Evolutionary conservation across 1,140 invertebrate genomes (phyloP).

Genomic region (Bursaphelenchus mucronatus): DNA sequence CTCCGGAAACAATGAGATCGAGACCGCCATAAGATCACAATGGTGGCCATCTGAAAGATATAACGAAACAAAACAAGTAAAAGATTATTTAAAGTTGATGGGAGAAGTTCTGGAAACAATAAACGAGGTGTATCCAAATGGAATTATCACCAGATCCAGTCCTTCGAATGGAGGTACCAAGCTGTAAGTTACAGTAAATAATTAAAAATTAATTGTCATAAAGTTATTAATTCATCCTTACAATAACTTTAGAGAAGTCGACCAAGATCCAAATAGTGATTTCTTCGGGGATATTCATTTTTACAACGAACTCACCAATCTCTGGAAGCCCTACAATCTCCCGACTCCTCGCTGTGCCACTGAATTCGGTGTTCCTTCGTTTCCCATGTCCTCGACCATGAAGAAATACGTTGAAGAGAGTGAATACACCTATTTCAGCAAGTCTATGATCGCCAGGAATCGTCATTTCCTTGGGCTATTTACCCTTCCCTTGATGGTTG

Average conservation of each 20-base stretch:
- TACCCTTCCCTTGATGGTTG: constrained; percentile 58
- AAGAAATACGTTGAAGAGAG: constrained; percentile 54
- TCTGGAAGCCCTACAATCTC: constrained; percentile 75
- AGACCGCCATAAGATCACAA: constrained; percentile 63
- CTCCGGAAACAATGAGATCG: constrained; percentile 93
- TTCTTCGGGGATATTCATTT: constrained; percentile 88
- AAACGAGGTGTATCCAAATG: constrained; percentile 64
- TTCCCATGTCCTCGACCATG: constrained; percentile 69
- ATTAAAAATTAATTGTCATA: too few species aligned
- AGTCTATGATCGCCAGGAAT: constrained; percentile 73
- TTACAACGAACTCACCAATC: constrained; percentile 79
- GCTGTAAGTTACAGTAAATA: too few species aligned
- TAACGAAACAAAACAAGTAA: too few species aligned
- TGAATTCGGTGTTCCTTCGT: constrained; percentile 89
- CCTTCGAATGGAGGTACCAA: constrained; percentile 76
- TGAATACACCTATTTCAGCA: constrained; percentile 68
- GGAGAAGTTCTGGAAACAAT: too few species aligned
- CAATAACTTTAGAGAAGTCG: constrained; percentile 67
- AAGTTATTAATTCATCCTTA: too few species aligned
- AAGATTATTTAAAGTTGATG: too few species aligned
- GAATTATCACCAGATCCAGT: constrained; percentile 78
- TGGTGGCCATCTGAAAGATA: constrained; percentile 33
- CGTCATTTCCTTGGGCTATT: constrained; percentile 73
- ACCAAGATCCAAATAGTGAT: constrained; percentile 72
- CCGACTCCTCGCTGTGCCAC: constrained; percentile 80